A percentile compares a stretch with the other conserved stretches of the same genome.
These are phyloP conservation scores for Anguilla marmorata DNA, from an alignment of 2,797 vertebrate species.

Conservation along the genomic window DNA sequence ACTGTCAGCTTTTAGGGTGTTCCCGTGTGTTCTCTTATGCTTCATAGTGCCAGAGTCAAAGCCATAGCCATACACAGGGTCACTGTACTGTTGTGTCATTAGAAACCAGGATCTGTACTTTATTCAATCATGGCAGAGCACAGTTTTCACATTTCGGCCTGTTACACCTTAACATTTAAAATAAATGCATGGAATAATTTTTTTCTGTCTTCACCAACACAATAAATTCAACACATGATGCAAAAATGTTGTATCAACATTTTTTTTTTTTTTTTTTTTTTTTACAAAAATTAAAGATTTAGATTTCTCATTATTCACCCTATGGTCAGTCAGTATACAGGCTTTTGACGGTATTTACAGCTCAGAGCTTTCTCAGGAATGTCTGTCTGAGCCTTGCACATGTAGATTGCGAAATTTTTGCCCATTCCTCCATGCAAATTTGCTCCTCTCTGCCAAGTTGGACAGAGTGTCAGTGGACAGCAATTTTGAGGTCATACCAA, in stretches of 20 bases:
- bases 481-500: not conserved
- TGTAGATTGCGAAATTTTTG: not conserved
- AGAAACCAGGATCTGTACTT: too few species aligned
- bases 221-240: not conserved
- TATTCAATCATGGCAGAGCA: too few species aligned
- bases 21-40: too few species aligned
- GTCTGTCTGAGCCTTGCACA: not conserved
- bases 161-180: too few species aligned
- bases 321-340: not conserved
- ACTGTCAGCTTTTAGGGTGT: too few species aligned
- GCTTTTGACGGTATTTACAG: not conserved
- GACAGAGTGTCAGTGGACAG: slow-evolving; percentile 7
- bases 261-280: not conserved
- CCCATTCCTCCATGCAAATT: not conserved
- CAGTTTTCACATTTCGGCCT: too few species aligned
- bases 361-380: not conserved
- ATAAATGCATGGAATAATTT: too few species aligned
- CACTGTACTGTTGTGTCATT: too few species aligned
- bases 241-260: not conserved
- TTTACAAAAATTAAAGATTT: not conserved
- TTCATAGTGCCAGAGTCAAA: too few species aligned
- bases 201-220: not conserved
- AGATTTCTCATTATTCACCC: not conserved
- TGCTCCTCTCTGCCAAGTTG: not conserved
- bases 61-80: too few species aligned